Evolutionary conservation across 2,113 vertebrate species (phyloP), one percentile per base, ranked within the genome.

Genomic region (Ifrita kowaldi): DNA sequence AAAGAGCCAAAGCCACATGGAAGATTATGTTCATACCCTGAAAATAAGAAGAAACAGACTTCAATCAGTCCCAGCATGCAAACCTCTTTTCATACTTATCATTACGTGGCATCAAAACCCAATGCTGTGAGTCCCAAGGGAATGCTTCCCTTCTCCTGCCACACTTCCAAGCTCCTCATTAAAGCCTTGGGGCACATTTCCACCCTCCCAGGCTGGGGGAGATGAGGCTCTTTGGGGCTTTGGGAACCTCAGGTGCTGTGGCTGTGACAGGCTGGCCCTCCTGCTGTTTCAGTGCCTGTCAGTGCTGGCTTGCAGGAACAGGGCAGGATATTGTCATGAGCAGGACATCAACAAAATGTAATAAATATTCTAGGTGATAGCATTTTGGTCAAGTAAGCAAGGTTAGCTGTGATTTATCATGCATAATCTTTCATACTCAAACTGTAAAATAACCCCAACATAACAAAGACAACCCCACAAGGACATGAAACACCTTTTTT

Each of bases 1-100:
- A 97, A 69, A 99, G 98, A 93, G 99, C 99, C 98, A 99, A 98
- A 33, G 99, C 99, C 73, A 99, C 99, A 2, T 99, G 99, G 97
- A 99, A 99, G 97, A 99, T 99, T 89, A 99, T 98, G 97, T 99
- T 99, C 96, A 99, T 97, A 89, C 99, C 99, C 99, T 99, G 95
- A 56, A 98, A 98, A 84, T n/a, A 53, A 96, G 47, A 98, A 96
- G 75, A 90, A 60, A 77, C 64, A 90, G 1, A 90, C 47, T 82
- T 75, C 59, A 24, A 7, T 87, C 87, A 93, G 21, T 35, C 33
- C 53, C 77, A 91, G 75, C 74, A 64, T 4, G 30, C 13, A 75
- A 70, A 65, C 49, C 53, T 33, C 60, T 75, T 57, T 74, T 83
- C 49, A 41, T 10, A 47, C 37, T 62, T 62, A 35, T 30, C 55